These are phyloP conservation scores for Teleogryllus oceanicus DNA, from an alignment of 2,888 invertebrate genomes.

Conservation along the genomic window DNA sequence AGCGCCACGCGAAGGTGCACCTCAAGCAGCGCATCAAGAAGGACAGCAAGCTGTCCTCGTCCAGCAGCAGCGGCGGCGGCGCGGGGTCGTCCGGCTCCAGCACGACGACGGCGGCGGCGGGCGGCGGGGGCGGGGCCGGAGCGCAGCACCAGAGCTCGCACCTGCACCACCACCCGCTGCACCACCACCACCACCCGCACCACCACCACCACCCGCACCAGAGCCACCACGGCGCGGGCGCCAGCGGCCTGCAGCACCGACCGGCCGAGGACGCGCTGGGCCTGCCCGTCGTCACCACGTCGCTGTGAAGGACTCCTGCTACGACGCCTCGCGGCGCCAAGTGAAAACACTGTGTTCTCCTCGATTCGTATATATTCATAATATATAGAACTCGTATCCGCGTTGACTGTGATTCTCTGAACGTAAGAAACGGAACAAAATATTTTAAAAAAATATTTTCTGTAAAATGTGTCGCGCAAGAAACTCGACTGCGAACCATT, in stretches of 20 bases:
- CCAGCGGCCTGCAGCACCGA: conserved; percentile 34
- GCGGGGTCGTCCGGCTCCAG: conserved; percentile 42
- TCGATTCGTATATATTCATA: background rate
- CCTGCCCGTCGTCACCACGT: conserved; percentile 51
- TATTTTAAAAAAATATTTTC: background rate
- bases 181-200: conserved; percentile 44
- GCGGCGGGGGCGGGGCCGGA: background rate
- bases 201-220: conserved; percentile 42
- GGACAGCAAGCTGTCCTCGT: conserved; percentile 54
- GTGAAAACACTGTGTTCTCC: conserved; percentile 45
- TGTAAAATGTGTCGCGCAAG: conserved; percentile 18
- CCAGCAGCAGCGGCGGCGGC: conserved; percentile 40
- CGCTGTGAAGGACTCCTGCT: conserved; percentile 52
- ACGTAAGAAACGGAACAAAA: conserved; percentile 42
- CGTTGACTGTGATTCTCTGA: conserved; percentile 47
- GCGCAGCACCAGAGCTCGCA: conserved; percentile 44
- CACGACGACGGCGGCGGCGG: conserved; percentile 47
- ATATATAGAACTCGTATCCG: background rate
- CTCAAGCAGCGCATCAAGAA: conserved; percentile 90
- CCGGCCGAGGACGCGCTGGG: conserved; percentile 43
- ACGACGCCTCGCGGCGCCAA: conserved; percentile 38
- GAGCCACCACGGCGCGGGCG: conserved; percentile 34
- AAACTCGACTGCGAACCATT: conserved; percentile 12
- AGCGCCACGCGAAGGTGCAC: conserved; percentile 98
- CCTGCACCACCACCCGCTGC: conserved; percentile 34